Conservation (phyloP, 2,797 vertebrate species). For the Staurois parvus region DNA sequence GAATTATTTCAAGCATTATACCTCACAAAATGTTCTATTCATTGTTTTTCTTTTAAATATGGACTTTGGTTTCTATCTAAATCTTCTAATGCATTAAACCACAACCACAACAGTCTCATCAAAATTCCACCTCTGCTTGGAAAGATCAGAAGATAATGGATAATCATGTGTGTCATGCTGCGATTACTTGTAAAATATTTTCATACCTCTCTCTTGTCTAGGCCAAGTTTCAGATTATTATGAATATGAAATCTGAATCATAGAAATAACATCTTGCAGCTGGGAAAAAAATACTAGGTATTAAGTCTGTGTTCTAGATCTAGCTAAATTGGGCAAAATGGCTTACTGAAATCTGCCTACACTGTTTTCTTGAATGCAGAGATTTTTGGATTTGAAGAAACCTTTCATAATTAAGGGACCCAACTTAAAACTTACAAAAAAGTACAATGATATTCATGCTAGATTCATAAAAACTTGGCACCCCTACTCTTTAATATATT, state of each 20-base stretch:
- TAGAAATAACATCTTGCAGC: slow-evolving; percentile 36
- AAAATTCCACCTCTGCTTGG: slow-evolving; percentile 47
- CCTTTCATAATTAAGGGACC: too few relatives aligned
- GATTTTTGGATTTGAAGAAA: too few relatives aligned
- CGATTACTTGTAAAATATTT: slow-evolving; percentile 50
- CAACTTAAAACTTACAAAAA: too few relatives aligned
- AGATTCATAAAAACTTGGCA: too few relatives aligned
- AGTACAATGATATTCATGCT: too few relatives aligned
- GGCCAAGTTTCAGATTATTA: slow-evolving; percentile 43
- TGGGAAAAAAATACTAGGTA: slow-evolving; percentile 21
- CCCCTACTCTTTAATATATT: too few relatives aligned
- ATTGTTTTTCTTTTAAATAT: slow-evolving; percentile 2
- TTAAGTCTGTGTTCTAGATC: neutral
- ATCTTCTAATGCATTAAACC: slow-evolving; percentile 4
- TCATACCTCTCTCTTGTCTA: slow-evolving; percentile 43
- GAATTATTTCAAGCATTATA: neutral
- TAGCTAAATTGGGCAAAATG: neutral
- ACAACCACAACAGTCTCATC: slow-evolving; percentile 43
- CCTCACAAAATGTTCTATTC: neutral
- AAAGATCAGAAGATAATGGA: slow-evolving; percentile 55
- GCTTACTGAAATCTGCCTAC: too few relatives aligned
- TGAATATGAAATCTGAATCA: slow-evolving; percentile 43
- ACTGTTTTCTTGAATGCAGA: too few relatives aligned
- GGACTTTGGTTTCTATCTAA: neutral
- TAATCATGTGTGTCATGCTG: slow-evolving; percentile 56